Evolutionary conservation across 2,888 invertebrate genomes (phyloP), one percentile per base, ranked within the genome.

Genomic region (Limnephilus lunatus): DNA sequence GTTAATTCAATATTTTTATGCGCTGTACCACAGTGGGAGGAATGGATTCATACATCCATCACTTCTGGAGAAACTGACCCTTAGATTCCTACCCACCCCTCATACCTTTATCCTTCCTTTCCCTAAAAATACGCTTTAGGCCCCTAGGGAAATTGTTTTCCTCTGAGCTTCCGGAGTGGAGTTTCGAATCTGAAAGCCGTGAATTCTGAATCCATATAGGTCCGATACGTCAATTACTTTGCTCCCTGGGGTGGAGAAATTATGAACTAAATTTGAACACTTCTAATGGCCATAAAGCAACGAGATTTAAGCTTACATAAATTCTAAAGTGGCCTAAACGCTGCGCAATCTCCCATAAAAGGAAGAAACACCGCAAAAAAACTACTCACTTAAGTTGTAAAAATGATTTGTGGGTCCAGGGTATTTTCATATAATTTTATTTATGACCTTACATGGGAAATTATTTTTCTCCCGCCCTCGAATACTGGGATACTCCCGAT

Each of bases 391-490:
- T 91, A 91, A 87, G 92, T 92, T 92, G 85, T 90, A 83, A 93
- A 92, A 88, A 91, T 93, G 93, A 93, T 93, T 93, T 93, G 93
- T 93, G 93, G 89, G 85, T 44, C 81, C 88, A 89, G 81, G 91
- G 91, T 92, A 92, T 92, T 93, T 93, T 93, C 93, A 92, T 93
- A 90, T 93, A 92, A 93, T 93, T 93, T 93, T 93, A 93, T 93
- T 92, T 93, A 93, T 91, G 91, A 68, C 91, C 91, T 90, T 86
- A 92, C 92, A 92, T 91, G 90, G 93, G 92, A 90, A 93, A 93
- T 93, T 92, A 93, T 93, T 93, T 91, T 91, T 68, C 91, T 83
- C 90, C 81, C 82, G 87, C 35, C 68, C 39, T 53, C 39, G 32
- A 53, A 48, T 81, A 53, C 25, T 5, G 31, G 48, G 53, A 68